phyloP scores from a whole-genome alignment of 2,113 vertebrate species.

The Anolis sagrei region DNA sequence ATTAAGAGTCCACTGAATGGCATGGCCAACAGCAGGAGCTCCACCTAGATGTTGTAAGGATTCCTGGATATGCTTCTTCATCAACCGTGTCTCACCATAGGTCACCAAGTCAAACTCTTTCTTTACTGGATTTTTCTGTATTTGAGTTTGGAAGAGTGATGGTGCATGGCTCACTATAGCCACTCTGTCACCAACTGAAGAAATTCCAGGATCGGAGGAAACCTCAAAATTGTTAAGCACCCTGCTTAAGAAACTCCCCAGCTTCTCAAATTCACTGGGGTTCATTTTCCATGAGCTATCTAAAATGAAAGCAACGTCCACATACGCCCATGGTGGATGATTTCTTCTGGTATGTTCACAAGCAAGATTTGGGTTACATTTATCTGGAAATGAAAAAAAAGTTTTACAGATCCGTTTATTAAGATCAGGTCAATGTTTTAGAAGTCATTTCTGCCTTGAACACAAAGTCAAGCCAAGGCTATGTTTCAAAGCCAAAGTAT shows the following conservation, averaged over 20 bases:
- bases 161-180: constrained; percentile 66
- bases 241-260: constrained; percentile 60
- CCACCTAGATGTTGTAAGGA: constrained; percentile 47
- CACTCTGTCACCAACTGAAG: constrained; percentile 63
- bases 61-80: constrained; percentile 65
- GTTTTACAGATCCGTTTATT: not conserved
- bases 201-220: constrained; percentile 42
- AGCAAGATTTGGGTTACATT: constrained; percentile 53
- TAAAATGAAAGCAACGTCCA: constrained; percentile 70
- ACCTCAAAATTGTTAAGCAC: constrained; percentile 67
- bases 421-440: not conserved
- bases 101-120: constrained; percentile 70
- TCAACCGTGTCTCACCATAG: constrained; percentile 43
- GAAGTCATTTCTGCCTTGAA: not conserved
- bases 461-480: not conserved
- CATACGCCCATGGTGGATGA: not conserved
- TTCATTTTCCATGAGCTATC: constrained; percentile 61
- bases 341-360: constrained; percentile 42
- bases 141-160: constrained; percentile 30
- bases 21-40: constrained; percentile 49
- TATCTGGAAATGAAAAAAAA: constrained; percentile 60
- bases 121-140: constrained; percentile 40
- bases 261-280: constrained; percentile 58
- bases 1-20: constrained; percentile 67
- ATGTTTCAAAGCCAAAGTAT: not conserved